Percentiles rank a stretch among this genome's conserved stretches.
phyloP scores from a whole-genome alignment of 1,140 invertebrate genomes.

The Lasioglossum albipes region DNA sequence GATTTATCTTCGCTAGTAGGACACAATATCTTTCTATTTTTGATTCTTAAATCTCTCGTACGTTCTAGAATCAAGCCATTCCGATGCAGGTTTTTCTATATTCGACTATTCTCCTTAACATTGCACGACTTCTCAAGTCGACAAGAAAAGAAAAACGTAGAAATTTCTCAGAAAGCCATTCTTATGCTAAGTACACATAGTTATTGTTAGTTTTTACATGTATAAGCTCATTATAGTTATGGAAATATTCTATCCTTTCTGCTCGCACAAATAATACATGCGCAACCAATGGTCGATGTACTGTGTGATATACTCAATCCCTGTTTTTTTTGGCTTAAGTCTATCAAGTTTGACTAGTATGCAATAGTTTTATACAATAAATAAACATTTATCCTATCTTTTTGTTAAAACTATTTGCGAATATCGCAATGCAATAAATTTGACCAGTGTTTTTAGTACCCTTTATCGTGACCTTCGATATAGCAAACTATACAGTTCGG shows the following conservation, averaged over 20 bases:
- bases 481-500: slow-evolving; percentile 34
- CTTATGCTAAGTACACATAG: slow-evolving; percentile 78
- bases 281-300: slow-evolving; percentile 63
- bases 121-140: slow-evolving; percentile 23
- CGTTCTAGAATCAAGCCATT: neutral
- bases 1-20: neutral
- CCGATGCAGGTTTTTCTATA: slow-evolving; percentile 29
- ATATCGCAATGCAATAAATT: slow-evolving; percentile 29
- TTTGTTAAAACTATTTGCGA: slow-evolving; percentile 28
- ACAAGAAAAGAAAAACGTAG: slow-evolving; percentile 46
- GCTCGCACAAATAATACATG: slow-evolving; percentile 55
- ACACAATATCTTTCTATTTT: neutral
- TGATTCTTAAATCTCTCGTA: slow-evolving; percentile 8
- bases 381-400: slow-evolving; percentile 45
- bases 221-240: slow-evolving; percentile 80
- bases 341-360: slow-evolving; percentile 75
- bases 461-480: slow-evolving; percentile 31
- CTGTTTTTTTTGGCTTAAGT: slow-evolving; percentile 70
- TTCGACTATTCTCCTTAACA: slow-evolving; percentile 37
- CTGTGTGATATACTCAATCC: slow-evolving; percentile 70
- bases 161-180: slow-evolving; percentile 69
- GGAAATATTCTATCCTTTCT: slow-evolving; percentile 69
- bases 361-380: slow-evolving; percentile 65
- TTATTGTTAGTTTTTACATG: slow-evolving; percentile 78
- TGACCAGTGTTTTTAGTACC: slow-evolving; percentile 54